Conservation (phyloP, 2,888 invertebrate genomes). For the Erynnis tages region DNA sequence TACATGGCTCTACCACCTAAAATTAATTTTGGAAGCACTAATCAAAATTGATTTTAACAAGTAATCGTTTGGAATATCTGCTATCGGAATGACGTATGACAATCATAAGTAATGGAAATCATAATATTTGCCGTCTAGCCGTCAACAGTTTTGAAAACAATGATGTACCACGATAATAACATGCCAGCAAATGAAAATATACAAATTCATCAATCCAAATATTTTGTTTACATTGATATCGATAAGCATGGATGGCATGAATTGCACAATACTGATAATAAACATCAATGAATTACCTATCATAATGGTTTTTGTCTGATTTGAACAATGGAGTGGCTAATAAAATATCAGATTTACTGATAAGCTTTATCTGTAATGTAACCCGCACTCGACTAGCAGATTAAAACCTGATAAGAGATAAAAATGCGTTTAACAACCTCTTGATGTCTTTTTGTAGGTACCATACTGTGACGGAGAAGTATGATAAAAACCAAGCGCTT, state of each 20-base stretch:
- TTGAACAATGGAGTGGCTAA: slow-evolving; percentile 46
- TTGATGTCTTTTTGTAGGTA: neutral
- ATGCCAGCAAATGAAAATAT: slow-evolving; percentile 56
- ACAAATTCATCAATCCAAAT: slow-evolving; percentile 60
- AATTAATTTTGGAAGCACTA: too few relatives aligned
- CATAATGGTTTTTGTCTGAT: slow-evolving; percentile 44
- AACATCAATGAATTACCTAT: slow-evolving; percentile 52
- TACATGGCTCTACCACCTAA: too few relatives aligned
- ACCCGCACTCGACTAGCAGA: slow-evolving; percentile 57
- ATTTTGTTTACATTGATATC: slow-evolving; percentile 41
- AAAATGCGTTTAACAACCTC: slow-evolving; percentile 67
- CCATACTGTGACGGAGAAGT: neutral
- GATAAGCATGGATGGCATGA: slow-evolving; percentile 45
- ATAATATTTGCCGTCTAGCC: slow-evolving; percentile 8
- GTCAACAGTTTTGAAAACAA: slow-evolving; percentile 19
- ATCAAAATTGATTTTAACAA: too few relatives aligned
- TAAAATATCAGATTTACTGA: slow-evolving; percentile 66
- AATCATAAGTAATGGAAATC: neutral
- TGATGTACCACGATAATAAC: slow-evolving; percentile 50
- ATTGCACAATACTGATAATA: slow-evolving; percentile 53
- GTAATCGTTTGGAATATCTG: too few relatives aligned
- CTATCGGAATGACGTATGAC: neutral
- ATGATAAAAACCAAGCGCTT: slow-evolving; percentile 1
- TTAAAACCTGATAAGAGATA: slow-evolving; percentile 66
- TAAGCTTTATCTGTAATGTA: slow-evolving; percentile 61